Evolutionary conservation across 2,113 vertebrate species (phyloP).

Genomic region (Erythrolamprus reginae): DNA sequence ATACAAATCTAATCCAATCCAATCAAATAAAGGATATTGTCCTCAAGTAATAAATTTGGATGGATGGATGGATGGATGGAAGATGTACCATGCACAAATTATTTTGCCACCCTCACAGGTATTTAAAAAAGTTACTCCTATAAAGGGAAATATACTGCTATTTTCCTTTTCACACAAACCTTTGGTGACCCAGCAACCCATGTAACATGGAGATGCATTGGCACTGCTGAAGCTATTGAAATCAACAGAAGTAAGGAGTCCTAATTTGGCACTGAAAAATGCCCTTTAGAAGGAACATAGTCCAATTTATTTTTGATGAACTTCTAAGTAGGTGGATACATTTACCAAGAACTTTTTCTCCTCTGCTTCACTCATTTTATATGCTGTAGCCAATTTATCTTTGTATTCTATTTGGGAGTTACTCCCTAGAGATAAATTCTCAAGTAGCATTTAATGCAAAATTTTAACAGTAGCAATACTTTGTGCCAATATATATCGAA

Average conservation of each 20-base stretch:
- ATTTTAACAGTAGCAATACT: not conserved
- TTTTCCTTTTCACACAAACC: not conserved
- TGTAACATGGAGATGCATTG: not conserved
- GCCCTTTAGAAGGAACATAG: not conserved
- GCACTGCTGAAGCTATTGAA: not conserved
- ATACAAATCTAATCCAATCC: too few relatives aligned
- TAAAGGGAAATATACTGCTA: not conserved
- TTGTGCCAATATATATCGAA: not conserved
- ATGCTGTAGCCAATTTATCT: conserved; percentile 7
- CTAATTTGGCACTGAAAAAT: not conserved
- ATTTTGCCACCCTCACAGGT: not conserved
- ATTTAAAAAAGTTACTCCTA: not conserved
- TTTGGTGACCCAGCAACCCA: too few relatives aligned
- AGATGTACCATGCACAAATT: not conserved
- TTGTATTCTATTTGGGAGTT: not conserved
- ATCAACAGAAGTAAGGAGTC: not conserved
- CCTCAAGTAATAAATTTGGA: not conserved
- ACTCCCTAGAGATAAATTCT: not conserved
- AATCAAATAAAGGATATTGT: not conserved
- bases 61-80: not conserved
- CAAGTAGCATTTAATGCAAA: not conserved
- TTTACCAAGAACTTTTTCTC: not conserved
- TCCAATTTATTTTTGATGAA: not conserved
- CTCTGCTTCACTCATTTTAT: not conserved
- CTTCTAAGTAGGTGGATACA: not conserved